A percentile compares a stretch with the other conserved stretches of the same genome.
phyloP scores from a whole-genome alignment of 2,797 vertebrate species.

The Capromys pilorides region DNA sequence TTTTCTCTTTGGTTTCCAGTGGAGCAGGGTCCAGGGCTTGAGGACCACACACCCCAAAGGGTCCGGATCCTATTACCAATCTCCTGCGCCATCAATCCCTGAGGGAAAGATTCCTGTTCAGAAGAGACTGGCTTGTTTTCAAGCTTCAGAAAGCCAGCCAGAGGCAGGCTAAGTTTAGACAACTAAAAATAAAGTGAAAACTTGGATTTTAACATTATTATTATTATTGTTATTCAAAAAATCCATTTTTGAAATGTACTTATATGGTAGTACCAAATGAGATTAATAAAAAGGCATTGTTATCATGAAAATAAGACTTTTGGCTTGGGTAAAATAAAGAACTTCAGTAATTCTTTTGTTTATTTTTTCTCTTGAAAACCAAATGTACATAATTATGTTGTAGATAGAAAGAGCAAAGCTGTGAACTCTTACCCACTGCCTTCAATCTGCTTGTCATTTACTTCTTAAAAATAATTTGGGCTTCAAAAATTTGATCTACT shows the following conservation, averaged over 20 bases:
- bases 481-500: not conserved
- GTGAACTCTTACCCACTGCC: not conserved
- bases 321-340: slow-evolving; percentile 5
- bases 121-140: slow-evolving; percentile 66
- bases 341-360: not conserved
- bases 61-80: not conserved
- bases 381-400: not conserved
- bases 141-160: slow-evolving; percentile 61
- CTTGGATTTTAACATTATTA: slow-evolving; percentile 51
- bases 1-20: not conserved
- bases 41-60: not conserved
- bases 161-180: slow-evolving; percentile 73
- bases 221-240: slow-evolving; percentile 54
- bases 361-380: not conserved
- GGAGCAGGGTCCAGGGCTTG: not conserved
- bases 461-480: not conserved
- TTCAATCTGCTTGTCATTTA: not conserved
- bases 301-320: not conserved
- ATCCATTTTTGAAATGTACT: slow-evolving; percentile 58
- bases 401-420: not conserved
- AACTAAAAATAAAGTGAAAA: slow-evolving; percentile 72
- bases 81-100: not conserved
- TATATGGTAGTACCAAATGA: slow-evolving; percentile 23
- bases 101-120: not conserved
- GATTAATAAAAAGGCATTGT: slow-evolving; percentile 36